Percentiles rank a stretch among this genome's conserved stretches.
phyloP scores from a whole-genome alignment of 2,888 invertebrate species.

The Eueremaeus valkanovi region DNA sequence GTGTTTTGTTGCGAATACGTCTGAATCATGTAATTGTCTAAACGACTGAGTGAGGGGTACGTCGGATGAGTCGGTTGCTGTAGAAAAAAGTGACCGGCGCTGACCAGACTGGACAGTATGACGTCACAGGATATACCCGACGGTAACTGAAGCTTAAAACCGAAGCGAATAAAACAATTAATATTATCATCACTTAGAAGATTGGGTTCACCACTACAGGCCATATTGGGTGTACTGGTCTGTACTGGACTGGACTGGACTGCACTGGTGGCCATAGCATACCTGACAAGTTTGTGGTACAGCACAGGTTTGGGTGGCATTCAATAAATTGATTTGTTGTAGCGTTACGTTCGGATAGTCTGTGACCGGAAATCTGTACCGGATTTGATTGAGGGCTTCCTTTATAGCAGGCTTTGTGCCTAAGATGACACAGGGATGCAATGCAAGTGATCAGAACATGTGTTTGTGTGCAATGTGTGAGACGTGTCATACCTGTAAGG shows the following conservation, averaged over 20 bases:
- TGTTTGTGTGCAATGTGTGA: background rate
- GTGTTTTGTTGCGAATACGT: constrained; percentile 61
- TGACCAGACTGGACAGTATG: constrained; percentile 76
- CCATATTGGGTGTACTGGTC: too few relatives aligned
- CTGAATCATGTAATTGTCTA: constrained; percentile 72
- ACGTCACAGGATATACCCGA: constrained; percentile 92
- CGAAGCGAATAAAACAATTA: background rate
- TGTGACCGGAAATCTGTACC: constrained; percentile 75
- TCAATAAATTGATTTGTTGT: constrained; percentile 57
- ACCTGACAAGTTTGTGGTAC: constrained; percentile 61
- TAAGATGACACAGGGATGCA: constrained; percentile 49
- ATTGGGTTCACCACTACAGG: too few relatives aligned
- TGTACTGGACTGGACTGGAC: too few relatives aligned
- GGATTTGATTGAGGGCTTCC: constrained; percentile 74
- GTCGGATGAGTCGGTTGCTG: constrained; percentile 94
- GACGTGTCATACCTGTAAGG: constrained; percentile 63
- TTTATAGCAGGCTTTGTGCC: constrained; percentile 73
- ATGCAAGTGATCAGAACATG: background rate
- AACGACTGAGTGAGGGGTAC: constrained; percentile 72
- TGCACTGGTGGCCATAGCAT: too few relatives aligned
- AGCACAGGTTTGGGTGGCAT: constrained; percentile 54
- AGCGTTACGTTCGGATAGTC: constrained; percentile 75
- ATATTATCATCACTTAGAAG: too few relatives aligned
- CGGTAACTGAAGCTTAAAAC: constrained; percentile 69
- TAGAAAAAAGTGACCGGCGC: constrained; percentile 84